Conservation (phyloP, 2,888 invertebrate genomes). For the Leucoptera coffeella region DNA sequence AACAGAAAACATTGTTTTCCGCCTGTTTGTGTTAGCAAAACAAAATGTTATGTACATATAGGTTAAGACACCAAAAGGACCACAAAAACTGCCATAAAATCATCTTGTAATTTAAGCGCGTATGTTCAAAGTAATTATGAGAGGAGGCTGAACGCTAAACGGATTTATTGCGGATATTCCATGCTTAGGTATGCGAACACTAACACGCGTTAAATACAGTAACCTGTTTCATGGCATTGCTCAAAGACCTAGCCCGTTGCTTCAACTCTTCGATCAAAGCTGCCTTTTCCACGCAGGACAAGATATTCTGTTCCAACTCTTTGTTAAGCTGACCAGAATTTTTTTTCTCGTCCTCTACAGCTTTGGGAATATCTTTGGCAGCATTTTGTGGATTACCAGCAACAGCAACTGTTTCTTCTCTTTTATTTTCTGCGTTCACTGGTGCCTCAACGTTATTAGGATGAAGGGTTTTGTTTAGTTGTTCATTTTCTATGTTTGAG, state of each 20-base stretch:
- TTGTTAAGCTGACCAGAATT: conserved; percentile 18
- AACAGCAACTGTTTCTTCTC: conserved; percentile 11
- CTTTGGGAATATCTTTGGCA: not conserved
- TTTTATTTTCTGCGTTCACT: not conserved
- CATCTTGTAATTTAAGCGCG: too few relatives aligned
- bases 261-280: conserved; percentile 38
- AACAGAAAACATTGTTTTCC: too few relatives aligned
- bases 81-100: too few relatives aligned
- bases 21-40: too few relatives aligned
- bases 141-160: too few relatives aligned
- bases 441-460: conserved; percentile 11
- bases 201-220: conserved; percentile 11
- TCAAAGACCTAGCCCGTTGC: conserved; percentile 20
- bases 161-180: too few relatives aligned
- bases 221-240: conserved; percentile 25
- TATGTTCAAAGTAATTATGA: too few relatives aligned
- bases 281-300: conserved; percentile 40
- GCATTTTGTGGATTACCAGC: not conserved
- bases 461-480: conserved; percentile 30
- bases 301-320: conserved; percentile 30
- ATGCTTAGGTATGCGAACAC: too few relatives aligned
- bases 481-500: conserved; percentile 40
- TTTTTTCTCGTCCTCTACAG: not conserved
- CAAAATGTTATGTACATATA: too few relatives aligned
- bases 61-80: too few relatives aligned